Evolutionary conservation across 2,797 vertebrate species (phyloP), one percentile per base, ranked within the genome.

Genomic region (Ctenopoma multispine): DNA sequence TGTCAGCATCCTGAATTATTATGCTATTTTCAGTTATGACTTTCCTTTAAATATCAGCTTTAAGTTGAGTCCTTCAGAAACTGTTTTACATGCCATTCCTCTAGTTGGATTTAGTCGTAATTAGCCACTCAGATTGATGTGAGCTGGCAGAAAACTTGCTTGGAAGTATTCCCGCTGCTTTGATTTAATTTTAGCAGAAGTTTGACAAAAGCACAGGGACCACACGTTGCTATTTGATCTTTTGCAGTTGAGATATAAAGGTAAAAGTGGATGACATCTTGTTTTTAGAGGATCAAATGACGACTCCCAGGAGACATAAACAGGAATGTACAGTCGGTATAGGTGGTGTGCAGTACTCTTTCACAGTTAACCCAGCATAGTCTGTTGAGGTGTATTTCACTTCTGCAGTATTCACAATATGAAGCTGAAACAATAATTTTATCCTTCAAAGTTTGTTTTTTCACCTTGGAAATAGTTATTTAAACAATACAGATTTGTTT

Each of bases 211-310:
- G 40, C 14, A 12, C 31, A 29, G 58, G 56, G 48, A 34, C 23
- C 36, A 34, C 15, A 24, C 4, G 0, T 49, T 21, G 23, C 38
- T 72, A 9, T 82, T 63, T 74, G 67, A 79, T 74, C 57, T 66
- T 47, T 50, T 7, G 24, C 41, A 63, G 50, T 76, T 18, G 18
- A 36, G 23, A 50, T n/a, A 10, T 20, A 38, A 66, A 72, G 8
- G 51, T 49, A 36, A 75, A 36, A 55, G 61, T 58, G 64, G 49
- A 48, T 40, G 63, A 50, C 40, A 43, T 70, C 0, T 68, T 46
- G 41, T 58, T 70, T 51, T 68, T 31, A 69, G 43, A 74, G 18
- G 31, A 64, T 81, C 70, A 80, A 44, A 68, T 55, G 40, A 58
- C 4, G 10, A 17, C n/a, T 69, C 38, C 15, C 8, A 18, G 40